Base-by-base conservation (phyloP, 2,888 invertebrate genomes). In the Invenusta paracnida region DNA sequence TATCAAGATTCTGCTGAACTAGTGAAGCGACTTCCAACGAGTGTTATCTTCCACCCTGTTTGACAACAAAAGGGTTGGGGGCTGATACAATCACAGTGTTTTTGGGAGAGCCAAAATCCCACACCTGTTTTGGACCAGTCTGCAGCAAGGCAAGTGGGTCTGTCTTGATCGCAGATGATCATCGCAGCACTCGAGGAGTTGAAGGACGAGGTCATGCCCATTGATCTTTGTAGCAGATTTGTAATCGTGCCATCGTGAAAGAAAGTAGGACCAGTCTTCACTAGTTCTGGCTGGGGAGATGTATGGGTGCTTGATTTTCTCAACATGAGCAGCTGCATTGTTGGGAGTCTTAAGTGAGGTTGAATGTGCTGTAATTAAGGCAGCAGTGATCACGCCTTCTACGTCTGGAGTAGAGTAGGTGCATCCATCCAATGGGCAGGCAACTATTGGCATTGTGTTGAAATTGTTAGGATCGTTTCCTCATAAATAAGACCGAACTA, bases 11-110 rank as follows among this genome's bases (percentile, higher is more conserved):
- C 83, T 28, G 83, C 83, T 11, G 83, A 29, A 29, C 29, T 23
- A 5, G 83, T 82, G 83, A 82, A 82, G n/a, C 83, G 83, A 17
- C 81, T 81, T 17, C 81, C 81, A 25, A 81, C 23, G 81, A 81
- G 13, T 17, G 81, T 23, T 13, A 25, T 81, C 23, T 81, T 11
- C 81, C 81, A 81, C 17, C 81, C 81, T 13, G n/a, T 25, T 25
- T 29, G 29, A 11, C 79, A 79, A n/a, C 79, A 23, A 79, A 79
- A 25, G 29, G 83, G 5, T 82, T n/a, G 5, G 27, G 2, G n/a
- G 25, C 83, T 11, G 2, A 29, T 11, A 29, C 83, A 82, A 30
- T 82, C 27, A 82, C 83, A 82, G 28, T 82, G 83, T 5, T 30
- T 82, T 29, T 82, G 83, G 29, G 27, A 82, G 2, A 82, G 30